phyloP scores from a whole-genome alignment of 2,888 invertebrate species.

The Drosophila kanekoi region DNA sequence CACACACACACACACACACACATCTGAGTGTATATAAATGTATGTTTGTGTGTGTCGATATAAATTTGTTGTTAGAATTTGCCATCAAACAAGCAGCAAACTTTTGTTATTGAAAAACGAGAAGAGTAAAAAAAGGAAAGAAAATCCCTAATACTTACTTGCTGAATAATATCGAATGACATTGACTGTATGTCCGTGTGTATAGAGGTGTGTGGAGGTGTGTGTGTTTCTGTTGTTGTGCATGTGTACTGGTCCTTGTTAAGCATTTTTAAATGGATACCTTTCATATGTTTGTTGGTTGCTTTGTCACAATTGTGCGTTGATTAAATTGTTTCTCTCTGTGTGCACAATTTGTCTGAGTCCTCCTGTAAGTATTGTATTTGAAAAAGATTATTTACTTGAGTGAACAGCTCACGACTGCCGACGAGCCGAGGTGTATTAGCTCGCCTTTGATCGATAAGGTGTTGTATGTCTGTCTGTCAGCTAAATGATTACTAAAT shows the following conservation, averaged over 20 bases:
- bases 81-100: constrained; percentile 66
- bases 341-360: constrained; percentile 35
- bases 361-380: constrained; percentile 37
- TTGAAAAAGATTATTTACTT: constrained; percentile 59
- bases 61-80: constrained; percentile 67
- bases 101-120: constrained; percentile 77
- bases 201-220: neutral
- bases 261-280: constrained; percentile 77
- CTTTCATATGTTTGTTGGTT: constrained; percentile 36
- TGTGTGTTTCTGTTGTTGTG: neutral
- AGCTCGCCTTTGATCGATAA: constrained; percentile 52
- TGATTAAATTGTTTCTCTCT: constrained; percentile 72
- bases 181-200: constrained; percentile 35
- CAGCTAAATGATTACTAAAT: constrained; percentile 29
- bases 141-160: constrained; percentile 66
- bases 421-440: constrained; percentile 27
- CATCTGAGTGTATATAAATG: neutral
- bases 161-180: constrained; percentile 72
- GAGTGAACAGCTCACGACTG: constrained; percentile 41
- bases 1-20: constrained; percentile 1
- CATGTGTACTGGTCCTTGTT: constrained; percentile 45
- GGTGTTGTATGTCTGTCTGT: constrained; percentile 17
- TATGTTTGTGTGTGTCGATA: constrained; percentile 16
- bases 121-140: constrained; percentile 41
- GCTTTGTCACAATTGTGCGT: constrained; percentile 64